Evolutionary conservation across 64 coral and sea anemone species (phyloP).

Genomic region (Montipora capricornis): DNA sequence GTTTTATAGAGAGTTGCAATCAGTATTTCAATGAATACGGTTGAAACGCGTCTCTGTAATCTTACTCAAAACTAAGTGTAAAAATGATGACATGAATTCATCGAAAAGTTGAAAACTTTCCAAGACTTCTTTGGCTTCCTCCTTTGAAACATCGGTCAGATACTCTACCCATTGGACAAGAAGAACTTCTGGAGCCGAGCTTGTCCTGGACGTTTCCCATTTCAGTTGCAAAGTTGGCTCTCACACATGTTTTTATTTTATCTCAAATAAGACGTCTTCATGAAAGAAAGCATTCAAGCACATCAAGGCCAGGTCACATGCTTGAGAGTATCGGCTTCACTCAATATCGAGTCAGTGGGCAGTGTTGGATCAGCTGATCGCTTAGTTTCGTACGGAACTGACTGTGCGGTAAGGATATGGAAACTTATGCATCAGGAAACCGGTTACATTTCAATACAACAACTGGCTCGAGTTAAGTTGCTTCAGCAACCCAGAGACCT

Average conservation of each 20-base stretch:
- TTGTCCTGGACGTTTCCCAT: too few species aligned
- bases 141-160: too few species aligned
- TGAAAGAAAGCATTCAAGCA: conserved; percentile 89
- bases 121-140: too few species aligned
- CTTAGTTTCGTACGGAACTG: conserved; percentile 89
- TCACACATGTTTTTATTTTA: background rate
- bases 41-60: too few species aligned
- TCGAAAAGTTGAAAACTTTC: too few species aligned
- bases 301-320: conserved; percentile 85
- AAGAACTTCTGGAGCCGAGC: background rate
- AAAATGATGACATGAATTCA: too few species aligned
- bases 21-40: too few species aligned
- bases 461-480: conserved; percentile 73
- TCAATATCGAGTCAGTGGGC: conserved; percentile 16
- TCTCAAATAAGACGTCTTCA: conserved; percentile 58
- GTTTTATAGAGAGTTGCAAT: too few species aligned
- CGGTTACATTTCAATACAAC: conserved; percentile 57
- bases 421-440: conserved; percentile 45
- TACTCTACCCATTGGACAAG: too few species aligned
- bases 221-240: too few species aligned
- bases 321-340: conserved; percentile 63
- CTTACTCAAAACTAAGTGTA: too few species aligned
- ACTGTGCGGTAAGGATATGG: conserved; percentile 82
- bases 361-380: conserved; percentile 67
- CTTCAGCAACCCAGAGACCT: conserved; percentile 71